A percentile compares a stretch with the other conserved stretches of the same genome.
These are phyloP conservation scores for Amphipoea lucens DNA, from an alignment of 2,888 invertebrate genomes.

Conservation along the genomic window DNA sequence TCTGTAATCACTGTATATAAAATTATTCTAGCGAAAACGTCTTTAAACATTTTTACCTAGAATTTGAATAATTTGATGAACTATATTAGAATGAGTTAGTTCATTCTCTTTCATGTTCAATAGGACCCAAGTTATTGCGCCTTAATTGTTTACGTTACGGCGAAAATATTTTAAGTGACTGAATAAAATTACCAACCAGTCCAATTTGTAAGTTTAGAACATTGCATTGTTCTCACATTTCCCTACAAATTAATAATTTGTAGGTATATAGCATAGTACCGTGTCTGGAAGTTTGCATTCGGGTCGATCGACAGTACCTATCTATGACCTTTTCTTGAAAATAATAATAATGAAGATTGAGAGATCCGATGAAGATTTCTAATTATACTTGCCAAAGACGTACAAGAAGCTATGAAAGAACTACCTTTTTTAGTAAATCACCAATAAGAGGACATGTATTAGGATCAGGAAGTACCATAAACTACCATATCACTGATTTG, in stretches of 20 bases:
- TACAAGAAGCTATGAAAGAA: neutral
- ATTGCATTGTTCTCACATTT: constrained; percentile 1
- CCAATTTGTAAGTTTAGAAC: constrained; percentile 46
- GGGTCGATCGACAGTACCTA: neutral
- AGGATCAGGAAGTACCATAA: constrained; percentile 2
- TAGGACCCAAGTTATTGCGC: neutral
- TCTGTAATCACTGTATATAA: neutral
- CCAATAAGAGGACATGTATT: neutral
- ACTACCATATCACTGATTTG: constrained; percentile 16
- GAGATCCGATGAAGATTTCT: neutral
- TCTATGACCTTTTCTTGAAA: neutral
- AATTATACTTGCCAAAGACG: neutral
- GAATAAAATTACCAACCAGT: neutral
- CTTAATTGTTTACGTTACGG: constrained; percentile 12
- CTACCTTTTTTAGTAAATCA: neutral
- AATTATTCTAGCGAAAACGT: neutral
- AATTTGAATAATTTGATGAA: neutral
- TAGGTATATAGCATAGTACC: constrained; percentile 1
- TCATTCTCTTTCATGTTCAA: constrained; percentile 1
- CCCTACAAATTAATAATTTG: constrained; percentile 18
- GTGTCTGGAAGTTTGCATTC: neutral
- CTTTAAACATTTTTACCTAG: neutral
- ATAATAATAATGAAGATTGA: neutral
- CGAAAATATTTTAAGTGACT: constrained; percentile 35
- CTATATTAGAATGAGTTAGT: neutral